Conservation (phyloP, 2,797 vertebrate genomes). For the Myiotriccus ornatus region DNA sequence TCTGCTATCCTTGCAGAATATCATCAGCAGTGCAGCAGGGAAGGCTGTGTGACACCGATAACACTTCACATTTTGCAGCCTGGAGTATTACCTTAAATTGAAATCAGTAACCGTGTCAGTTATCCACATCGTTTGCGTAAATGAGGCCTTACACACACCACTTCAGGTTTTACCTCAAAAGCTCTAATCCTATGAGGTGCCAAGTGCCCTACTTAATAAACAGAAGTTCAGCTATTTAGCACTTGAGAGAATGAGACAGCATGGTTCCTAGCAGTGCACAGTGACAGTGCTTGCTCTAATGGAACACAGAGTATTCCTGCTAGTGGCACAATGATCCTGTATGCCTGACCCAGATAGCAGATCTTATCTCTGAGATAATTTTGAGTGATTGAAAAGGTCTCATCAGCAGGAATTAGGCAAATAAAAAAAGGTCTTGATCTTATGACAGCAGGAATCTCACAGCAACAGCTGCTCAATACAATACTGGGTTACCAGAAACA, state of each 20-base stretch:
- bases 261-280: neutral
- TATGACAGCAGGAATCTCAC: neutral
- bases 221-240: neutral
- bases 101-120: neutral
- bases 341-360: neutral
- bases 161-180: neutral
- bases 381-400: neutral
- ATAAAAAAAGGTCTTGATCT: neutral
- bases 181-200: neutral
- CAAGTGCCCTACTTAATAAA: neutral
- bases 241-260: neutral
- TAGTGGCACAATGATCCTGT: neutral
- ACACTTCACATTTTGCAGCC: neutral
- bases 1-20: neutral
- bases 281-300: neutral
- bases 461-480: neutral
- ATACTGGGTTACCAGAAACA: neutral
- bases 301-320: neutral
- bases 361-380: neutral
- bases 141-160: neutral
- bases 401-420: neutral
- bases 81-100: neutral
- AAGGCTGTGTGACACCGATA: neutral
- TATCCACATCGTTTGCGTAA: neutral
- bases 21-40: neutral